Percentiles rank a stretch among this genome's conserved stretches.
Conservation (phyloP, 2,113 vertebrate species). For the Thinocorus orbignyianus region DNA sequence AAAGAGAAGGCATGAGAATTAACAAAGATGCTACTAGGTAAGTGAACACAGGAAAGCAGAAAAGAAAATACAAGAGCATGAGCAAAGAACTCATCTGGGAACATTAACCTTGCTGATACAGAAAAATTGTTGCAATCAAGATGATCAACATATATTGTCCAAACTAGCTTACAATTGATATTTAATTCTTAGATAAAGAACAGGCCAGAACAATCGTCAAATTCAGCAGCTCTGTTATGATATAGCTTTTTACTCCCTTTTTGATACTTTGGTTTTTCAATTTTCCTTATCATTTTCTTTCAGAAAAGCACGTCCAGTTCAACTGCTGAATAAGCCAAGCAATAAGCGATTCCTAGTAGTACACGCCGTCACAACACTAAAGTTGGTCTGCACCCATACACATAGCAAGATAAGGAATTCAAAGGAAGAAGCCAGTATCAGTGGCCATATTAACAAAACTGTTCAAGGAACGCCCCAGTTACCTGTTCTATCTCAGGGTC, state of each 20-base stretch:
- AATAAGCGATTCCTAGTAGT: rapidly evolving
- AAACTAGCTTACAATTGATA: neutral
- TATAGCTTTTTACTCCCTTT: neutral
- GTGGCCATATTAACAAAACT: neutral
- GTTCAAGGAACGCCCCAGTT: neutral
- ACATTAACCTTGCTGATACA: neutral
- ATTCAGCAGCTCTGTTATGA: neutral
- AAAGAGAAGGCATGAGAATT: neutral
- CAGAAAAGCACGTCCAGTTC: neutral
- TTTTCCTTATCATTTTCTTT: neutral
- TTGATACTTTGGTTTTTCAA: neutral
- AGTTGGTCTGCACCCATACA: neutral
- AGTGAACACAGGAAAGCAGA: neutral
- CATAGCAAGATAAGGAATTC: neutral
- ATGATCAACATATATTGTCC: neutral
- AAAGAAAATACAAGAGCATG: neutral
- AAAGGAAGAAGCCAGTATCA: neutral
- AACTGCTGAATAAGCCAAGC: neutral
- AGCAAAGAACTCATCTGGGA: neutral
- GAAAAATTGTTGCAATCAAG: neutral
- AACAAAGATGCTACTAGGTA: neutral
- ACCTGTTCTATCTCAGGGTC: neutral
- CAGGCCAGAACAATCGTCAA: neutral
- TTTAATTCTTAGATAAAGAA: neutral
- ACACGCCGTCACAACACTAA: rapidly evolving